phyloP scores from a whole-genome alignment of 1,140 invertebrate genomes.

The Pararge aegeria region DNA sequence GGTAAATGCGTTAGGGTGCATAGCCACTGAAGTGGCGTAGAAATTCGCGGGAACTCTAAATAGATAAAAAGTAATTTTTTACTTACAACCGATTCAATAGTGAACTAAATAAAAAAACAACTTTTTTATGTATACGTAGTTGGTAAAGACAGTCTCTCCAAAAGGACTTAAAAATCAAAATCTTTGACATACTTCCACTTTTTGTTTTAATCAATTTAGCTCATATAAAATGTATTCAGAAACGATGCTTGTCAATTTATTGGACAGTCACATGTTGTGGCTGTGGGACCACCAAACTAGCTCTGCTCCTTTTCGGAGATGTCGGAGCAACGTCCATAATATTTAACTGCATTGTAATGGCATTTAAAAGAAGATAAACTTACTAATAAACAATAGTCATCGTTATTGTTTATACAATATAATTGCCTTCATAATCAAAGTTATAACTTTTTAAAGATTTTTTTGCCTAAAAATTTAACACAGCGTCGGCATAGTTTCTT shows the following conservation, averaged over 20 bases:
- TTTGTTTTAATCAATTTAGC: neutral
- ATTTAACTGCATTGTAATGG: neutral
- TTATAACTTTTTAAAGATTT: no score
- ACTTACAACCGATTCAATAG: neutral
- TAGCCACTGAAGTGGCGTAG: neutral
- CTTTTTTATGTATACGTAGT: neutral
- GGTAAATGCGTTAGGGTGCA: neutral
- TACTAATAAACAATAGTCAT: neutral
- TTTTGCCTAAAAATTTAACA: no score
- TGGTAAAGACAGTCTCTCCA: no score
- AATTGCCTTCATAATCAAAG: neutral
- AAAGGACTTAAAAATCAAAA: neutral
- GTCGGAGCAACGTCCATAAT: neutral
- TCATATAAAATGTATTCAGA: neutral
- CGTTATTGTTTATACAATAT: neutral
- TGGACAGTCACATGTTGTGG: neutral
- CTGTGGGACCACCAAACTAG: neutral
- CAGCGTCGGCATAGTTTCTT: no score
- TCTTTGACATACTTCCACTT: neutral
- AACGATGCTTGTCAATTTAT: neutral
- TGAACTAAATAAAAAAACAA: neutral
- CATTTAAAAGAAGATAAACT: neutral
- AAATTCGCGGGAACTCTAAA: no score
- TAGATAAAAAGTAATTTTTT: no score
- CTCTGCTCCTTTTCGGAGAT: neutral